These are phyloP conservation scores for Drosophila bipectinata DNA, from an alignment of 1,140 invertebrate genomes.

Conservation along the genomic window DNA sequence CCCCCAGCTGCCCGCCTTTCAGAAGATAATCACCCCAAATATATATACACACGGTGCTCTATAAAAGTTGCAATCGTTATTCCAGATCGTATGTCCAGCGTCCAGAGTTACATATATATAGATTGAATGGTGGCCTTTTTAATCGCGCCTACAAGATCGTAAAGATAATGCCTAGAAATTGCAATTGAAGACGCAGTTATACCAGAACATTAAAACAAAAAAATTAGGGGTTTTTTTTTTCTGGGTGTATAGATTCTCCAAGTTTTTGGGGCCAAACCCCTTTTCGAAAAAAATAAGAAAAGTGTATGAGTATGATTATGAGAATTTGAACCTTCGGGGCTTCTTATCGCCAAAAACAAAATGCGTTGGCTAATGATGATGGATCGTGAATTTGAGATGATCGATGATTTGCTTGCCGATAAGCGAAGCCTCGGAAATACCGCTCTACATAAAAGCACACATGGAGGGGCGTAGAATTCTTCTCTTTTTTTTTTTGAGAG, in stretches of 20 bases:
- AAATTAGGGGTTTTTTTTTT: not conserved
- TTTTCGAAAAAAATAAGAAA: conserved; percentile 1
- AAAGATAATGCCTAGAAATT: conserved; percentile 52
- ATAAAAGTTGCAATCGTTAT: conserved; percentile 32
- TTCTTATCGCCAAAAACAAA: conserved; percentile 49
- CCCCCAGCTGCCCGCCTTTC: conserved; percentile 12
- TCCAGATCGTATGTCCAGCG: conserved; percentile 35
- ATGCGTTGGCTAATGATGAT: conserved; percentile 73
- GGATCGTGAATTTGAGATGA: conserved; percentile 81
- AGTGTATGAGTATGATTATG: not conserved
- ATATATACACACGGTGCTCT: not conserved
- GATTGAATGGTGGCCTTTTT: conserved; percentile 27
- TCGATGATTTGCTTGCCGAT: conserved; percentile 73
- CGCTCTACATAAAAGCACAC: not conserved
- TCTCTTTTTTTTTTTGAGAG: too few species aligned
- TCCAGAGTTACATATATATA: conserved; percentile 14
- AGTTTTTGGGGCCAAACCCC: not conserved
- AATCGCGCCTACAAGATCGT: conserved; percentile 60
- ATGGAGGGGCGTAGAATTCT: not conserved
- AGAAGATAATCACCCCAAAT: conserved; percentile 53
- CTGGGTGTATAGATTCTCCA: not conserved
- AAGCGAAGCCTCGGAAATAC: conserved; percentile 50
- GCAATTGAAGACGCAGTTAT: conserved; percentile 2
- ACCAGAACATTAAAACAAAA: too few species aligned
- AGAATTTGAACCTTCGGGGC: conserved; percentile 5